Conservation (phyloP, 2,888 invertebrate species). For the Dusona sp. region DNA sequence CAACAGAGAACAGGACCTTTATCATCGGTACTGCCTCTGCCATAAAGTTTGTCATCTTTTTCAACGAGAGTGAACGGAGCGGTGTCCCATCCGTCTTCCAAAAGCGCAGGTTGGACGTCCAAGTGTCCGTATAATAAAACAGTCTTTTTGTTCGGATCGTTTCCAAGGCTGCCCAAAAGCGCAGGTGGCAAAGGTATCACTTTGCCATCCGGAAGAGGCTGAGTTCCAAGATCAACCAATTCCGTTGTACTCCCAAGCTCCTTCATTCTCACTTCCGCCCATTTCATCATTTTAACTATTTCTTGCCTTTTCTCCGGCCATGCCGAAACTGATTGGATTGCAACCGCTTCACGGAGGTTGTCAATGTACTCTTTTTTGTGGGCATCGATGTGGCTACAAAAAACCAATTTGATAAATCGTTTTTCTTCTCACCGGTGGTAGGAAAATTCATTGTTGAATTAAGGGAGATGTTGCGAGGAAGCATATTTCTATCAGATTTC, state of each 20-base stretch:
- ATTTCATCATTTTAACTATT: conserved; percentile 93
- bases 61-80: conserved; percentile 97
- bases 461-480: too few species aligned
- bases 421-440: too few species aligned
- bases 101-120: conserved; percentile 98
- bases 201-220: conserved; percentile 90
- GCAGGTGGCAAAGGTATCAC: conserved; percentile 94
- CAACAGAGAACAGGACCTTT: conserved; percentile 98
- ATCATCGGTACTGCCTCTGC: conserved; percentile 97
- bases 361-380: conserved; percentile 92
- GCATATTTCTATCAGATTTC: too few species aligned
- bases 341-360: conserved; percentile 93
- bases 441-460: too few species aligned
- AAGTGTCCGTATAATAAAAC: conserved; percentile 98
- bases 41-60: conserved; percentile 94
- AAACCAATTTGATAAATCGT: not conserved
- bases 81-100: conserved; percentile 97
- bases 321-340: conserved; percentile 97
- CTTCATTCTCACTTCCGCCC: conserved; percentile 90
- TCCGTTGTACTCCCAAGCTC: conserved; percentile 90
- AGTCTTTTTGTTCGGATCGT: conserved; percentile 94
- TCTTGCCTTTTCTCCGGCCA: conserved; percentile 93
- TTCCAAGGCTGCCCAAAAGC: conserved; percentile 91
- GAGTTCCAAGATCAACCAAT: conserved; percentile 91
- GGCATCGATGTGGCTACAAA: conserved; percentile 91